Conservation (phyloP, 2,113 vertebrate genomes). For the Rana temporaria region DNA sequence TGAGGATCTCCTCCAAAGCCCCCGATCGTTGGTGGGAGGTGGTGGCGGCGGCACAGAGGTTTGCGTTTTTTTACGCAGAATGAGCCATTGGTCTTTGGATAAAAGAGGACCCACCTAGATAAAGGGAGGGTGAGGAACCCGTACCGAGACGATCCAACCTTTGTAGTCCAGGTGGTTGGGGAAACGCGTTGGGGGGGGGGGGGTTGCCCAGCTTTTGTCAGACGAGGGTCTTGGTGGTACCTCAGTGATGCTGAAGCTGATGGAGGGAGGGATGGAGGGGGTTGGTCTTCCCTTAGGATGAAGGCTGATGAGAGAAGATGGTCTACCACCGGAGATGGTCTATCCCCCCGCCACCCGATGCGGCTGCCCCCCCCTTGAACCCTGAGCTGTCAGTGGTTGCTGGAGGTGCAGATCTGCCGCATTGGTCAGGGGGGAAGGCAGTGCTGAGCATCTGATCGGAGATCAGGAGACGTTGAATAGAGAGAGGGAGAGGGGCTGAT, state of each 20-base stretch:
- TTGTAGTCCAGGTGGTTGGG: too few relatives aligned
- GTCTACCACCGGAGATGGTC: neutral
- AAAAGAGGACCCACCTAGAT: neutral
- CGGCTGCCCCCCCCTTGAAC: neutral
- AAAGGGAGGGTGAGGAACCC: neutral
- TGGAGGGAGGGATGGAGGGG: neutral
- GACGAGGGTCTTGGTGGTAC: neutral
- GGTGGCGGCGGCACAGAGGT: neutral
- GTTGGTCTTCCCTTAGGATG: neutral
- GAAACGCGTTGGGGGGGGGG: neutral
- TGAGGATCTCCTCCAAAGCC: too few relatives aligned
- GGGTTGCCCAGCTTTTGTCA: neutral
- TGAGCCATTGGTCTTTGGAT: neutral
- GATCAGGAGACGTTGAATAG: slow-evolving; percentile 33
- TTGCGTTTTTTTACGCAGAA: neutral
- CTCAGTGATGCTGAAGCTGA: neutral
- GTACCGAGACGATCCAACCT: neutral
- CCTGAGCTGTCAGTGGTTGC: slow-evolving; percentile 16
- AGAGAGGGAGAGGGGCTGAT: slow-evolving; percentile 40
- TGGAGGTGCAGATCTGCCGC: slow-evolving; percentile 40
- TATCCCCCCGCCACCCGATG: neutral
- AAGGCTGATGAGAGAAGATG: neutral
- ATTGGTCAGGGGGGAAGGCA: slow-evolving; percentile 45
- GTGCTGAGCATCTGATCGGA: slow-evolving; percentile 44
- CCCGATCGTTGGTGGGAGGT: neutral